phyloP scores from a whole-genome alignment of 2,113 vertebrate genomes.

The Ophthalmolycus amberensis region DNA sequence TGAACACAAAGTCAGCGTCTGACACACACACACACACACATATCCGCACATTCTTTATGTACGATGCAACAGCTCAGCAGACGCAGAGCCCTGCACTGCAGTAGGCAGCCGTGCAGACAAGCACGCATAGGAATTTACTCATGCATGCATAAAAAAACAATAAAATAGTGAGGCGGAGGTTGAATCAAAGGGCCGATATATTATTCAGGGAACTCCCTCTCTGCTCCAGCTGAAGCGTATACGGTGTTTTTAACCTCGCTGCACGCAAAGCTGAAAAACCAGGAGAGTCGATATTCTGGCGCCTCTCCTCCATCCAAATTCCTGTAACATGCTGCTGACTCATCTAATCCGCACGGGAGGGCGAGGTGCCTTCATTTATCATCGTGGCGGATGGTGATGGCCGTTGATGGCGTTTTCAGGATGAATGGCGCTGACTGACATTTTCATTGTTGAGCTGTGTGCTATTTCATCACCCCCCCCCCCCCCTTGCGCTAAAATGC shows the following conservation, averaged over 20 bases:
- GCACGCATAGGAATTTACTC: slow-evolving; percentile 71
- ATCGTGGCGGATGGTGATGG: slow-evolving; percentile 16
- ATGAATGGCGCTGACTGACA: slow-evolving; percentile 35
- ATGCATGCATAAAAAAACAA: slow-evolving; percentile 61
- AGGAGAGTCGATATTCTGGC: slow-evolving; percentile 36
- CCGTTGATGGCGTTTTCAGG: slow-evolving; percentile 31
- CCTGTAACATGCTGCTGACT: slow-evolving; percentile 57
- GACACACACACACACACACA: slow-evolving; percentile 48
- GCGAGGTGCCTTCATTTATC: slow-evolving; percentile 32
- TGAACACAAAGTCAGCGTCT: slow-evolving; percentile 77
- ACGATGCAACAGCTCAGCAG: slow-evolving; percentile 31
- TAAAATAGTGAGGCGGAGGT: slow-evolving; percentile 32
- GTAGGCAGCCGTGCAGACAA: slow-evolving; percentile 29
- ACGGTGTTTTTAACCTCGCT: slow-evolving; percentile 13
- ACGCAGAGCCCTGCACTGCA: slow-evolving; percentile 55
- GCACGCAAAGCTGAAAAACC: slow-evolving; percentile 39
- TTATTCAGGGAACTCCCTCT: slow-evolving; percentile 71
- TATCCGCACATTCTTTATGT: slow-evolving; percentile 62
- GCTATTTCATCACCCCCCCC: slow-evolving; percentile 34
- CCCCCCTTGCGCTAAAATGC: slow-evolving; percentile 59
- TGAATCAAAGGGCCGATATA: slow-evolving; percentile 56
- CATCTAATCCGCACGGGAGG: slow-evolving; percentile 24
- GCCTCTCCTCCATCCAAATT: slow-evolving; percentile 24
- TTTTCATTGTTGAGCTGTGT: slow-evolving; percentile 26
- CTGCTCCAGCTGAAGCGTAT: slow-evolving; percentile 28